Evolutionary conservation across 2,888 invertebrate genomes (phyloP), one percentile per base, ranked within the genome.

Genomic region (Microctonus hyperodae): DNA sequence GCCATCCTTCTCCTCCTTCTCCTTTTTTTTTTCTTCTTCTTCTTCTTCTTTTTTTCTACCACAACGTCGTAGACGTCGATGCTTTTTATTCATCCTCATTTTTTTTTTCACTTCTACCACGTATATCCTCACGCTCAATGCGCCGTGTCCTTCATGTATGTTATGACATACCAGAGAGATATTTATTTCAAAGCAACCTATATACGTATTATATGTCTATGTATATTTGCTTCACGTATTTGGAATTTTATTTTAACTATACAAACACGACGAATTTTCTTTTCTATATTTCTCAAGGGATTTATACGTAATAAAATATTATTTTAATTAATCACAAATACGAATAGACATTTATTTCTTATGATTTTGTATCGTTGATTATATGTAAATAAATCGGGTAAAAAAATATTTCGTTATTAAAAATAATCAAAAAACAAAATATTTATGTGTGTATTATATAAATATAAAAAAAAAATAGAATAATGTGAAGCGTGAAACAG

Each of bases 101-200:
- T 16, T 31, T 31, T 56, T 56, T 48, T 48, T 23, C 40, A 25
- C 25, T 23, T 23, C 4, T 9, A 13, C 40, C 55, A 20, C 22
- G 11, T 20, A 11, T n/a, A 1, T 6, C 4, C 13, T n/a, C 20
- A 11, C 53, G 20, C 25, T 23, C 16, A 22, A 22, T 11, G 5
- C 25, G 10, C 25, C 40, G 48, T 28, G 51, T 61, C 61, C 51
- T 61, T 50, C 33, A 28, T 50, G 28, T 28, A 28, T 51, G 23
- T 61, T 61, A 51, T 61, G 61, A 61, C 61, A 61, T 35, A 13
- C 44, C 33, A n/a, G 51, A 62, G 60, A 66, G 59, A 66, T 16
- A 48, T 66, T 66, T 65, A 48, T 61, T 61, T 51, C 50, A 31
- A 51, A 61, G 61, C 61, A 20, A 61, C 57, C 11, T n/a, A 23